phyloP scores from a whole-genome alignment of 2,797 vertebrate genomes.

The Cryptoblepharus egeriae region DNA sequence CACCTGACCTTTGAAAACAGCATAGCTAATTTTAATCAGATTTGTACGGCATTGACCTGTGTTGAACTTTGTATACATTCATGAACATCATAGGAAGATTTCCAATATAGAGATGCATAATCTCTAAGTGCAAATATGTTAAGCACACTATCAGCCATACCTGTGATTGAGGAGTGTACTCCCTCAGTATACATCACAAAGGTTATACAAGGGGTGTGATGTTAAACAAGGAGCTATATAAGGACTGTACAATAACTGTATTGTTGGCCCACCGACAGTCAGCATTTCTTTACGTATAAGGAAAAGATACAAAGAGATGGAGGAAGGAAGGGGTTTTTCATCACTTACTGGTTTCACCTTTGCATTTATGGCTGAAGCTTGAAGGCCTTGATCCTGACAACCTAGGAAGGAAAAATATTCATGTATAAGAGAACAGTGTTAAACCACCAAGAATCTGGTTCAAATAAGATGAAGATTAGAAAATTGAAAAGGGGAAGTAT shows the following conservation, averaged over 20 bases:
- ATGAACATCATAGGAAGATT: slow-evolving; percentile 58
- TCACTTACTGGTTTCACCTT: no score
- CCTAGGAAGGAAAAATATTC: no score
- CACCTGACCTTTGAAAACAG: slow-evolving; percentile 78
- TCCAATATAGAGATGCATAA: slow-evolving; percentile 24
- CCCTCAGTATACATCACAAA: not conserved
- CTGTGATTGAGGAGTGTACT: not conserved
- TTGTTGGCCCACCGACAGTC: not conserved
- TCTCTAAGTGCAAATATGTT: not conserved
- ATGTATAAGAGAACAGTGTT: no score
- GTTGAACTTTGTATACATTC: slow-evolving; percentile 52
- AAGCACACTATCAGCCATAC: not conserved
- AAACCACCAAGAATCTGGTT: no score
- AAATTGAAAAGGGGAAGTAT: no score
- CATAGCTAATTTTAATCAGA: slow-evolving; percentile 79
- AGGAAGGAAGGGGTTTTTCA: no score
- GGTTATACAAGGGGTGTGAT: not conserved
- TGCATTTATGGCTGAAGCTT: no score
- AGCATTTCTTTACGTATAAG: not conserved
- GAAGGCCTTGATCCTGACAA: no score
- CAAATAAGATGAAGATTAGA: no score
- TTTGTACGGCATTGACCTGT: slow-evolving; percentile 73
- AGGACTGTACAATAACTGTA: no score
- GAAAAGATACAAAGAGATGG: not conserved
- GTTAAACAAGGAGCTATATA: no score